phyloP scores from a whole-genome alignment of 2,797 vertebrate species.

The Sebastes jordani region DNA sequence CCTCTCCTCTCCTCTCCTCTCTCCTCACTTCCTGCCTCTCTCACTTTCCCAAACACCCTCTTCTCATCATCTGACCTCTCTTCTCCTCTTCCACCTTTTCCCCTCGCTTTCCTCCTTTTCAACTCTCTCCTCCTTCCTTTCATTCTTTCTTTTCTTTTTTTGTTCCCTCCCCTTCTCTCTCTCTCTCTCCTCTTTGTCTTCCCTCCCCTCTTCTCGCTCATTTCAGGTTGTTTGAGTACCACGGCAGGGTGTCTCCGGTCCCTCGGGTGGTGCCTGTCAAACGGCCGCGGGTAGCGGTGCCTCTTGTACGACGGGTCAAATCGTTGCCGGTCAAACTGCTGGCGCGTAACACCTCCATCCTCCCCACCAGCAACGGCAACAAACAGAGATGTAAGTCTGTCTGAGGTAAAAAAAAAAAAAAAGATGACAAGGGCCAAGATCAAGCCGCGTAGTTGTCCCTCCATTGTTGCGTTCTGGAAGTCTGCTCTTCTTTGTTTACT shows the following conservation, averaged over 20 bases:
- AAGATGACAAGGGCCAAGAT: no score
- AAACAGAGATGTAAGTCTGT: constrained; percentile 87
- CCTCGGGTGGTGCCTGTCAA: constrained; percentile 90
- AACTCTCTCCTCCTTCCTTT: neutral
- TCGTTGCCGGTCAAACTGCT: constrained; percentile 90
- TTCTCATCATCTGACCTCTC: neutral
- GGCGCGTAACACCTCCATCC: constrained; percentile 80
- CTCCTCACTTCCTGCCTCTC: neutral
- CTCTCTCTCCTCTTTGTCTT: neutral
- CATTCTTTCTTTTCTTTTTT: neutral
- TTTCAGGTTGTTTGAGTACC: constrained; percentile 90
- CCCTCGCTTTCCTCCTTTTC: neutral
- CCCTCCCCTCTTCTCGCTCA: neutral
- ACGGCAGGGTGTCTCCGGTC: constrained; percentile 86
- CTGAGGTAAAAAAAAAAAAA: no score
- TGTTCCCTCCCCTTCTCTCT: no score
- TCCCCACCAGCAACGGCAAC: constrained; percentile 82
- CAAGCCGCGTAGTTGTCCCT: no score
- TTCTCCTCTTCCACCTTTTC: neutral
- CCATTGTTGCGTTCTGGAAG: no score
- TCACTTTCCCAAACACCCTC: neutral
- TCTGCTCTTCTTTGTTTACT: no score
- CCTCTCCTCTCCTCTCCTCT: neutral
- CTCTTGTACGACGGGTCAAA: constrained; percentile 90
- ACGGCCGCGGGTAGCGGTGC: constrained; percentile 87